Percentiles rank a stretch among this genome's conserved stretches.
phyloP scores from a whole-genome alignment of 2,113 vertebrate genomes.

The Balaenoptera acutorostrata region DNA sequence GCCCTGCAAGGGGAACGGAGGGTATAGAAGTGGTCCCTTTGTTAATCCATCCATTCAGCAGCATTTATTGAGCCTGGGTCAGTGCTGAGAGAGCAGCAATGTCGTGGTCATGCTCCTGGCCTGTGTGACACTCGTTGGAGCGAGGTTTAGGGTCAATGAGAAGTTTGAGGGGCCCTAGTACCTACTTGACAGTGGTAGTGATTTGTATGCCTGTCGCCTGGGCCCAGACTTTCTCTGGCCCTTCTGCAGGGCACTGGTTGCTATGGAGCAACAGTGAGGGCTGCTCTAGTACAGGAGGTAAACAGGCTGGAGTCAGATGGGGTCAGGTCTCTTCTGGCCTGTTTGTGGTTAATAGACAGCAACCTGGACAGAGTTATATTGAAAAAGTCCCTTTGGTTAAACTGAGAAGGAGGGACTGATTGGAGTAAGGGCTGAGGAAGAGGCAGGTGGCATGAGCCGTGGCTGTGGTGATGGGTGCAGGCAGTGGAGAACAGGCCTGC shows the following conservation, averaged over 20 bases:
- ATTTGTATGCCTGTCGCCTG: background rate
- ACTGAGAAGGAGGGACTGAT: background rate
- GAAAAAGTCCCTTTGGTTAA: background rate
- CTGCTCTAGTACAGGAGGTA: background rate
- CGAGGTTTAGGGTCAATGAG: background rate
- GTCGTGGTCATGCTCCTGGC: background rate
- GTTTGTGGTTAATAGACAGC: background rate
- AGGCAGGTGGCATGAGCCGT: background rate
- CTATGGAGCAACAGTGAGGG: background rate
- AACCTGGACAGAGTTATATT: background rate
- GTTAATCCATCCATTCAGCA: background rate
- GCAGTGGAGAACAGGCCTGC: background rate
- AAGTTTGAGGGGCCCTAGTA: background rate
- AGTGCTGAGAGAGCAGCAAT: background rate
- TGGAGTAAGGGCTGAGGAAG: background rate
- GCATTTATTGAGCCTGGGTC: slow-evolving; percentile 11
- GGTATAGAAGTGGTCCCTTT: background rate
- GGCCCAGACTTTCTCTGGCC: background rate
- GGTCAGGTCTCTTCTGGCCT: background rate
- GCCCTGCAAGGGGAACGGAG: background rate
- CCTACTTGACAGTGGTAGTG: background rate
- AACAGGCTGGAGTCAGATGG: background rate
- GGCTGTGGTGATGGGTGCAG: background rate
- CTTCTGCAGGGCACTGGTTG: background rate
- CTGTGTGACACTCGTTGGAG: background rate